Conservation (phyloP, 2,113 vertebrate genomes). For the Onychostoma macrolepis region DNA sequence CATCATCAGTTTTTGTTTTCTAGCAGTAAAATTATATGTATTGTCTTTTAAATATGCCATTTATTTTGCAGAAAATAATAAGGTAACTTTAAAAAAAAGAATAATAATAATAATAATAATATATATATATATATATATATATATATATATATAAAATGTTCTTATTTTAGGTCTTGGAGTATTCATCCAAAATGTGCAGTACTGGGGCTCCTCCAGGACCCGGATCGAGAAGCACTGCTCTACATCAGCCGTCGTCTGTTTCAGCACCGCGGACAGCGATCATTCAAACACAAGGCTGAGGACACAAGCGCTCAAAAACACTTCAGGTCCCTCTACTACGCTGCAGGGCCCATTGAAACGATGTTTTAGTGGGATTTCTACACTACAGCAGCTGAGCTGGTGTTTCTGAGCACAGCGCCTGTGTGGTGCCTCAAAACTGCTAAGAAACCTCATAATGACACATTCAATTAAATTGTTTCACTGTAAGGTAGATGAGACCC, state of each 20-base stretch:
- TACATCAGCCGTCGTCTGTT: not conserved
- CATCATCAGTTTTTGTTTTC: no score
- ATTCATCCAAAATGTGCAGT: not conserved
- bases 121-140: no score
- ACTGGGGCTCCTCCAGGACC: not conserved
- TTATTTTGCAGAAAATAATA: not conserved
- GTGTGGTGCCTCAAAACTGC: not conserved
- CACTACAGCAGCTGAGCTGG: not conserved
- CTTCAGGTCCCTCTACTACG: not conserved
- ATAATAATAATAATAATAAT: no score
- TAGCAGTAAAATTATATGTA: not conserved
- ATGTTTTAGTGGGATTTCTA: not conserved
- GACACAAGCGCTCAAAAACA: not conserved
- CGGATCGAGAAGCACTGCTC: not conserved
- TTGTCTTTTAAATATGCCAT: not conserved
- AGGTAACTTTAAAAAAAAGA: not conserved
- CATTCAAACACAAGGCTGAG: not conserved
- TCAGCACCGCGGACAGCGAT: slow-evolving; percentile 63
- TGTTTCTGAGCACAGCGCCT: not conserved
- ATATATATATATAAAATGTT: no score
- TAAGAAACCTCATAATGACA: not conserved
- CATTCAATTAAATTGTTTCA: not conserved
- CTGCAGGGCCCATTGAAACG: not conserved
- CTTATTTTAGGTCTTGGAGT: not conserved
- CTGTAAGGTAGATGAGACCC: not conserved